Conservation (phyloP, 2,888 invertebrate genomes). For the Drosophila ustulata region DNA sequence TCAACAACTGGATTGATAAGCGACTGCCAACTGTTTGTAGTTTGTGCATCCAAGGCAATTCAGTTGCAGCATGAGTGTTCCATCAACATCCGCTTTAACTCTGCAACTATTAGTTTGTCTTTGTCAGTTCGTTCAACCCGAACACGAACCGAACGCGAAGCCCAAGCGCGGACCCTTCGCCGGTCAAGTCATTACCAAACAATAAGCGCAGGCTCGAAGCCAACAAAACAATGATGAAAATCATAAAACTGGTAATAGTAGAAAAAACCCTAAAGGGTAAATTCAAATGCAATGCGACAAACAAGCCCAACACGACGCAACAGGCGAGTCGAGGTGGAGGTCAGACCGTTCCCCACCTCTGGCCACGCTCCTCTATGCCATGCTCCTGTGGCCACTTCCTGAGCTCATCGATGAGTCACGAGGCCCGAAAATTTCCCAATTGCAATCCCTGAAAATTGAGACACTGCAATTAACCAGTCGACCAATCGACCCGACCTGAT, state of each 20-base stretch:
- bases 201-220: slow-evolving; percentile 23
- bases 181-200: slow-evolving; percentile 17
- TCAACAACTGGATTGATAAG: slow-evolving; percentile 40
- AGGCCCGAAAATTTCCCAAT: slow-evolving; percentile 15
- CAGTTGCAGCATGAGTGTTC: slow-evolving; percentile 11
- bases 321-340: slow-evolving; percentile 18
- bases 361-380: slow-evolving; percentile 14
- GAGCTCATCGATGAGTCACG: slow-evolving; percentile 48
- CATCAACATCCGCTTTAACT: slow-evolving; percentile 50
- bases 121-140: slow-evolving; percentile 52
- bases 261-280: slow-evolving; percentile 38
- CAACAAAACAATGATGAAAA: slow-evolving; percentile 10
- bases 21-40: slow-evolving; percentile 2
- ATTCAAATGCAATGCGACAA: slow-evolving; percentile 49
- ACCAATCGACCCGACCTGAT: slow-evolving; percentile 4
- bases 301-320: slow-evolving; percentile 27
- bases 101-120: slow-evolving; percentile 21
- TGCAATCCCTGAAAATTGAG: slow-evolving; percentile 65
- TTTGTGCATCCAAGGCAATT: slow-evolving; percentile 14
- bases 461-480: slow-evolving; percentile 64
- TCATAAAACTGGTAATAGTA: slow-evolving; percentile 34
- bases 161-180: background rate
- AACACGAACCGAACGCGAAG: background rate
- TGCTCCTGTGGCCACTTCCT: slow-evolving; percentile 39
- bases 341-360: slow-evolving; percentile 9